phyloP scores from a whole-genome alignment of 1,140 invertebrate species.

The Drosophila tristis region DNA sequence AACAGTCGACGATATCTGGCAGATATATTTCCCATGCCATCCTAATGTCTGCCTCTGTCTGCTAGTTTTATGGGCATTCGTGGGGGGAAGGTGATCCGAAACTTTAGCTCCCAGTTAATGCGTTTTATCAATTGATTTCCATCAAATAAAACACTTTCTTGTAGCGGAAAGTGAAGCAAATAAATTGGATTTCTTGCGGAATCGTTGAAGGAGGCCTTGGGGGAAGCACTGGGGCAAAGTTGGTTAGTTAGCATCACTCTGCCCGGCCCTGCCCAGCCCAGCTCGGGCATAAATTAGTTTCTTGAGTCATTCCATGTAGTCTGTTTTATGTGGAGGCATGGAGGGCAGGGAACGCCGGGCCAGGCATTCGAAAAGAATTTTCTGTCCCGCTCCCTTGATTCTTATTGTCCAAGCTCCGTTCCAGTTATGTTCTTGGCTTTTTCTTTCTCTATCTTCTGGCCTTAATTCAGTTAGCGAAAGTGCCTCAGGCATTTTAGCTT shows the following conservation, averaged over 20 bases:
- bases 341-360: conserved; percentile 3
- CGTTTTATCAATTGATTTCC: conserved; percentile 81
- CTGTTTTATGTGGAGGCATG: conserved; percentile 39
- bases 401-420: conserved; percentile 3
- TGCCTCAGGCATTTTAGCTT: conserved; percentile 37
- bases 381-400: background rate
- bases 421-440: background rate
- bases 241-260: conserved; percentile 57
- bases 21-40: background rate
- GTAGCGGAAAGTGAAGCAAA: conserved; percentile 67
- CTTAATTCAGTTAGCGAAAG: conserved; percentile 61
- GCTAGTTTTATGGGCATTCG: conserved; percentile 54
- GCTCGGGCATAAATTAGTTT: conserved; percentile 71
- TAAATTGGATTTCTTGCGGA: conserved; percentile 67
- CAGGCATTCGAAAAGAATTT: conserved; percentile 36
- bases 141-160: conserved; percentile 79
- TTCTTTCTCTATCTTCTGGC: conserved; percentile 15
- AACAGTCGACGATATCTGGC: conserved; percentile 62
- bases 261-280: conserved; percentile 2
- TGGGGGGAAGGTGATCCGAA: conserved; percentile 22
- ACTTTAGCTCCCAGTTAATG: conserved; percentile 74
- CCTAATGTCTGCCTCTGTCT: background rate
- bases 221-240: conserved; percentile 23
- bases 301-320: conserved; percentile 32
- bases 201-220: background rate